Evolutionary conservation across 2,113 vertebrate genomes (phyloP).

Genomic region (Cettia cetti): DNA sequence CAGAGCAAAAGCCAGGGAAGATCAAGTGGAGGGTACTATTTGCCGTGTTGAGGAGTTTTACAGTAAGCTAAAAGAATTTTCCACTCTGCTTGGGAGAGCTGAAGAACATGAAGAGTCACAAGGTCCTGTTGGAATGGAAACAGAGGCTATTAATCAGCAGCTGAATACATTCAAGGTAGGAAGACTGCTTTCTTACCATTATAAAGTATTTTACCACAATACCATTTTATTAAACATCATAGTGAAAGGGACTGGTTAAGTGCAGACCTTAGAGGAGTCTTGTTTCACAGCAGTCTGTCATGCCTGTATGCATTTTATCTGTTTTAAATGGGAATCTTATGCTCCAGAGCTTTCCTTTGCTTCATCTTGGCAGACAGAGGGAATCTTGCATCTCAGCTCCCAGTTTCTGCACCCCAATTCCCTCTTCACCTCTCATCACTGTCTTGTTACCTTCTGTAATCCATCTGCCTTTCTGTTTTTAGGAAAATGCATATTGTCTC

Average conservation of each 20-base stretch:
- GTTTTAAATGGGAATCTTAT: not conserved
- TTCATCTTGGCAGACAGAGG: fast-evolving
- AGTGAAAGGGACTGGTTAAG: not conserved
- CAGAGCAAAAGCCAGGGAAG: constrained; percentile 82
- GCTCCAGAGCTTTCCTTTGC: not conserved
- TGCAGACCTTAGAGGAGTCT: not conserved
- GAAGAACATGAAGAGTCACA: constrained; percentile 88
- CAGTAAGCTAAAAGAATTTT: constrained; percentile 76
- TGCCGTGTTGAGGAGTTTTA: constrained; percentile 84
- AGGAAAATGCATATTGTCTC: not conserved
- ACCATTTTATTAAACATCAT: not conserved
- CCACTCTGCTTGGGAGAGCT: constrained; percentile 72
- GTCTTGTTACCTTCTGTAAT: not conserved
- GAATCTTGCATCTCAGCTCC: not conserved
- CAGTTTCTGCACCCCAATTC: not conserved
- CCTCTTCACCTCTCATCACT: not conserved
- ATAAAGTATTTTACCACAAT: not conserved
- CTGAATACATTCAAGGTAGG: constrained; percentile 91
- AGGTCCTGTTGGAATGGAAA: constrained; percentile 92
- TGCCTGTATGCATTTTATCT: not conserved
- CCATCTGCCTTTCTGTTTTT: not conserved
- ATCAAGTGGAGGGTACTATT: constrained; percentile 79
- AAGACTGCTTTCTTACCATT: not conserved
- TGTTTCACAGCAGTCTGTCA: not conserved
- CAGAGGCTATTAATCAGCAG: constrained; percentile 92